Conservation (phyloP, 2,888 invertebrate genomes). For the Tetramorium bicarinatum region DNA sequence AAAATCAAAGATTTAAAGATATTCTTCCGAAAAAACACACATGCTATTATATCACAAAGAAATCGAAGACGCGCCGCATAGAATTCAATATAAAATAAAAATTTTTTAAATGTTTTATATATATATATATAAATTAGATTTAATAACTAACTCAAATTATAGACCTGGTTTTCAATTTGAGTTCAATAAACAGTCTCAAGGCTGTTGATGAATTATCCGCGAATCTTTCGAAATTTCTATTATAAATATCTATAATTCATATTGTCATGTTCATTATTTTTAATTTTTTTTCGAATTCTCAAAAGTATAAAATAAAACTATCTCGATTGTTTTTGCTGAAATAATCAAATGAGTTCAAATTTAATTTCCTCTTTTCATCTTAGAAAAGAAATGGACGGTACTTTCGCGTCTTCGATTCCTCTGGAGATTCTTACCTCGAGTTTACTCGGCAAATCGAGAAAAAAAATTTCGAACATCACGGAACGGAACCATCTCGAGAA, state of each 20-base stretch:
- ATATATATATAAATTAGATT: neutral
- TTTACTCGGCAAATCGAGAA: neutral
- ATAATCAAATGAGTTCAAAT: neutral
- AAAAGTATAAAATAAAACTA: neutral
- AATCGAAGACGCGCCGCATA: neutral
- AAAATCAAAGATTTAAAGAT: conserved; percentile 23
- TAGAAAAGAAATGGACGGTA: neutral
- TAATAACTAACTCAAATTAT: neutral
- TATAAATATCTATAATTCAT: neutral
- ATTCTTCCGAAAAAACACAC: neutral
- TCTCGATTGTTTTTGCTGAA: neutral
- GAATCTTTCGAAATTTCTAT: neutral
- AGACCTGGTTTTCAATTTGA: neutral
- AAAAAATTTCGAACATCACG: conserved; percentile 7
- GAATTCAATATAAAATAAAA: neutral
- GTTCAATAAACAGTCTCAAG: neutral
- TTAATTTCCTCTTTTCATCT: neutral
- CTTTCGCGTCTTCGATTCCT: conserved; percentile 19
- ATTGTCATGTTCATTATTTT: neutral
- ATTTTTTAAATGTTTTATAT: neutral
- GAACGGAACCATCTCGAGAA: conserved; percentile 15
- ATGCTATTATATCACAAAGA: conserved; percentile 24
- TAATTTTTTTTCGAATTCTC: neutral
- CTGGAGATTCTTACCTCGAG: neutral
- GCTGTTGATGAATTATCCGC: neutral